These are phyloP conservation scores for Drosophila ogumai DNA, from an alignment of 1,140 invertebrate species.

Conservation along the genomic window DNA sequence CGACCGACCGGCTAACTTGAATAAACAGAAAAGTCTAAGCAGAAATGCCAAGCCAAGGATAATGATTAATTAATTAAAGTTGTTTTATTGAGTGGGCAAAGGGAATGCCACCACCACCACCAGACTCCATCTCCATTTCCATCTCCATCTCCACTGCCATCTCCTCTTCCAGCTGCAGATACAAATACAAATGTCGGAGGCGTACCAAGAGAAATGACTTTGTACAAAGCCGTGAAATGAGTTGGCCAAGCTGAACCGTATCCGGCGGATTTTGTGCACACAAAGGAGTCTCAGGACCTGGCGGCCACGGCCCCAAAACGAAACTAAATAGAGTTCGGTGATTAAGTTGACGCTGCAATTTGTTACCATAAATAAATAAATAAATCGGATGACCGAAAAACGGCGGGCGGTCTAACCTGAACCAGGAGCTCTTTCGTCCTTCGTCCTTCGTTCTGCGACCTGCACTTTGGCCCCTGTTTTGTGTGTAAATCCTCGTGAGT, in stretches of 20 bases:
- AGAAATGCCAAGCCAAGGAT: conserved; percentile 65
- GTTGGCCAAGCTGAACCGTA: conserved; percentile 24
- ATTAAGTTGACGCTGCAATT: conserved; percentile 83
- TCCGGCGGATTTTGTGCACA: conserved; percentile 26
- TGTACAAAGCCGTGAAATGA: conserved; percentile 63
- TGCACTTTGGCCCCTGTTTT: neutral
- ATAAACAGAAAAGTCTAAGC: conserved; percentile 63
- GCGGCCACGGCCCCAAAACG: neutral
- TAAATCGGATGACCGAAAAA: conserved; percentile 71
- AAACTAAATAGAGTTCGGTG: conserved; percentile 78
- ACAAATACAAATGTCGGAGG: conserved; percentile 31
- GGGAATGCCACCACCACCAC: neutral
- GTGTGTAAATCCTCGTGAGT: conserved; percentile 31
- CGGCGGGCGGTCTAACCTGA: conserved; percentile 32
- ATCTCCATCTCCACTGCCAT: neutral
- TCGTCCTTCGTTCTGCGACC: neutral
- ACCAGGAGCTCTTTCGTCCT: neutral
- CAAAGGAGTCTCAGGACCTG: conserved; percentile 23
- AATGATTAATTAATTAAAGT: conserved; percentile 82
- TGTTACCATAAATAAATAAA: conserved; percentile 83
- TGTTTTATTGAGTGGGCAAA: conserved; percentile 72
- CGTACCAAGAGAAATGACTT: conserved; percentile 53
- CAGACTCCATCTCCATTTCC: too few species aligned
- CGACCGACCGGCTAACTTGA: conserved; percentile 45
- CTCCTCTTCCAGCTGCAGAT: conserved; percentile 3